Base-by-base conservation (phyloP, 2,888 invertebrate species). In the Tromatobia lineatoria region DNA sequence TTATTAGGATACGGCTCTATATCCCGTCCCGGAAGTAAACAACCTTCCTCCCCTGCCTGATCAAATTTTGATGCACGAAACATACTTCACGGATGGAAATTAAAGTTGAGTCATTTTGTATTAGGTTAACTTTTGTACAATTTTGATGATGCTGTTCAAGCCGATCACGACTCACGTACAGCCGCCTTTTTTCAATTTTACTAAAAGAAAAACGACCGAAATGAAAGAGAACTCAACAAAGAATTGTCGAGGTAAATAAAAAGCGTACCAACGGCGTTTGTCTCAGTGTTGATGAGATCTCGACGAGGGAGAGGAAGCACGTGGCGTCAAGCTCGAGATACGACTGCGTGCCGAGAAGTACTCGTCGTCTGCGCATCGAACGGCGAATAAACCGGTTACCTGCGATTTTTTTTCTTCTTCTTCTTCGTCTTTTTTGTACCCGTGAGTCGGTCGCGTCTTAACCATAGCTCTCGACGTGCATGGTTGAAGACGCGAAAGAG, bases 371-470 rank as follows among this genome's bases (percentile, higher is more conserved):
- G 71, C 66, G 59, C 52, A 50, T 57, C 29, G 69, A 29, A n/a
- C 70, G 67, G 18, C 80, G 59, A 18, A 66, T 71, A 54, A 78
- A 87, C 85, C 85, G 85, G 85, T 87, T 87, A 81, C 82, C 76
- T 76, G 80, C 67, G 71, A 76, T 79, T 67, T 66, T 34, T 76
- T 47, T 61, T 71, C 71, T 71, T 66, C 38, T 59, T 74, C 29
- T 29, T 29, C n/a, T 29, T 29, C 69, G 66, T 52, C 23, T 52
- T 71, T 71, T 73, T 77, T 57, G 67, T 71, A 54, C 54, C 45
- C 52, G 47, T 7, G n/a, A n/a, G 11, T 42, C 34, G 45, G 38
- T 66, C 75, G 52, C 18, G 50, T 18, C 64, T 64, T 18, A 20
- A 38, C 50, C 45, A 29, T 47, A 20, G n/a, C 42, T 52, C 45